Percentiles rank a stretch among this genome's conserved stretches.
Evolutionary conservation across 2,113 vertebrate genomes (phyloP).

Genomic region (Choloepus hoffmanni): DNA sequence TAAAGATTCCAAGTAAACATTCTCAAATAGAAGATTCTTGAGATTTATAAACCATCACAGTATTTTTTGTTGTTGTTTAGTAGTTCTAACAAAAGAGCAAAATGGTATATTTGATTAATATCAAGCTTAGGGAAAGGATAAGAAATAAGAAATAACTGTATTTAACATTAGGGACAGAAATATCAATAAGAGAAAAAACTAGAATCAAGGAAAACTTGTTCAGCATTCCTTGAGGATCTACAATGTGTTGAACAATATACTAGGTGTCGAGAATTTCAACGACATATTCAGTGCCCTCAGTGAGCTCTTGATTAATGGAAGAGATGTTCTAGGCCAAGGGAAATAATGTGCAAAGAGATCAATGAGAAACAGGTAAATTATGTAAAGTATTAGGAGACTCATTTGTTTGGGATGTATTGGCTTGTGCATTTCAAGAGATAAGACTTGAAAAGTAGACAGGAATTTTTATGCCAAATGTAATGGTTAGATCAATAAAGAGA

Average conservation of each 20-base stretch:
- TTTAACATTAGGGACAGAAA: background rate
- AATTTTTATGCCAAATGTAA: background rate
- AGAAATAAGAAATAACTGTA: background rate
- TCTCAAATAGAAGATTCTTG: too few relatives aligned
- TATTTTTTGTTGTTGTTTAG: background rate
- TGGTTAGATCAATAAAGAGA: background rate
- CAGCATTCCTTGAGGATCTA: background rate
- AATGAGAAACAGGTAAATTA: background rate
- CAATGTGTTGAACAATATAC: background rate
- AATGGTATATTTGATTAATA: background rate
- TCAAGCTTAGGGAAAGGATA: background rate
- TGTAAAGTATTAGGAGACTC: background rate
- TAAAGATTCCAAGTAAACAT: background rate
- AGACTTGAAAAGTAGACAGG: background rate
- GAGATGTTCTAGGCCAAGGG: background rate
- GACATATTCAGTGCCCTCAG: background rate
- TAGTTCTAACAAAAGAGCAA: background rate
- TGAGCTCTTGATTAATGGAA: background rate
- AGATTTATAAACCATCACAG: background rate
- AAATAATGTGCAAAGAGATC: background rate
- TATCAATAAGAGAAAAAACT: constrained; percentile 20
- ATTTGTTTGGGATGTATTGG: background rate
- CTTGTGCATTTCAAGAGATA: background rate
- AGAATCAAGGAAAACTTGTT: background rate
- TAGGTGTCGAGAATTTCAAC: background rate